phyloP scores from a whole-genome alignment of 2,888 invertebrate genomes.

The Xestia ashworthii region DNA sequence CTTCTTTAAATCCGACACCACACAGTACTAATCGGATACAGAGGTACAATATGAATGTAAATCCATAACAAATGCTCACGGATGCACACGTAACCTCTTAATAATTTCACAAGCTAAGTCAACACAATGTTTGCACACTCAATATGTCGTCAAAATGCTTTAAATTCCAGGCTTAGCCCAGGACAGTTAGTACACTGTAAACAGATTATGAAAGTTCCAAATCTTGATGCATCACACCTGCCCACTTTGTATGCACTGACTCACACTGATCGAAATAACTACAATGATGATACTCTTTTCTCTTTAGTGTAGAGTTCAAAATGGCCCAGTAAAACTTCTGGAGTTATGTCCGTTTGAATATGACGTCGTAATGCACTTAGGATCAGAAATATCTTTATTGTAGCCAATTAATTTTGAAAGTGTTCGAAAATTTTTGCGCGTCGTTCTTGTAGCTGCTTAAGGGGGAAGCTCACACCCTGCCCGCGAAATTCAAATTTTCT shows the following conservation, averaged over 20 bases:
- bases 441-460: neutral
- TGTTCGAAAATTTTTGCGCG: neutral
- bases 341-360: slow-evolving; percentile 14
- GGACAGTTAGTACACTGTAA: slow-evolving; percentile 52
- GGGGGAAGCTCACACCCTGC: too few relatives aligned
- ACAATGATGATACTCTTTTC: slow-evolving; percentile 4
- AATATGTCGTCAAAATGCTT: slow-evolving; percentile 49
- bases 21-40: neutral
- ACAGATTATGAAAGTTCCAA: slow-evolving; percentile 56
- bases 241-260: slow-evolving; percentile 45
- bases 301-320: slow-evolving; percentile 29
- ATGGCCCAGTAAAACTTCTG: neutral
- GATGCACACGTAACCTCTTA: slow-evolving; percentile 3
- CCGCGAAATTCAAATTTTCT: too few relatives aligned
- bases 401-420: neutral
- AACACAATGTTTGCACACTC: slow-evolving; percentile 22
- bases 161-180: slow-evolving; percentile 45
- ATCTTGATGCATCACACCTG: slow-evolving; percentile 61
- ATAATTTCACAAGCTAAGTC: slow-evolving; percentile 4
- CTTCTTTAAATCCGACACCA: too few relatives aligned
- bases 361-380: slow-evolving; percentile 14
- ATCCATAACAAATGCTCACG: neutral
- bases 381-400: slow-evolving; percentile 43
- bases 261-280: slow-evolving; percentile 48
- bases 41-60: neutral